Conservation (phyloP, 2,797 vertebrate genomes). For the Carduelis carduelis region DNA sequence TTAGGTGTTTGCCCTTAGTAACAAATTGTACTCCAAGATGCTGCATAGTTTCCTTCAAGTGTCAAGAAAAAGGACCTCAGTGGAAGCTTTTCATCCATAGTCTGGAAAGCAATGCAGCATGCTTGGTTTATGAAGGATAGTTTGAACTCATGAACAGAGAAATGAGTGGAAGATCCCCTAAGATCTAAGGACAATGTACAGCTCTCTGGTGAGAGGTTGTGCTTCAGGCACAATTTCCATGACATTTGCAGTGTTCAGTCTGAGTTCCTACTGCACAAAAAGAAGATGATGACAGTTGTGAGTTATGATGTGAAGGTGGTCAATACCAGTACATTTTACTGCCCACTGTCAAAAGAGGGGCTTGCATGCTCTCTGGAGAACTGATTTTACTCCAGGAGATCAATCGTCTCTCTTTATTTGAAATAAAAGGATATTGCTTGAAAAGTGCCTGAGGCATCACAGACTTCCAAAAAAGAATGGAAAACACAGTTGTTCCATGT, state of each 20-base stretch:
- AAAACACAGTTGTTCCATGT: neutral
- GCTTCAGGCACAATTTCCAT: conserved; percentile 9
- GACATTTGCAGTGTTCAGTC: neutral
- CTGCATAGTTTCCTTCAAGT: neutral
- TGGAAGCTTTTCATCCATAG: neutral
- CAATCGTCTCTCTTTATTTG: neutral
- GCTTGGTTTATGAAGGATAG: neutral
- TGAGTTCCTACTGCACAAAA: neutral
- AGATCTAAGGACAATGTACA: neutral
- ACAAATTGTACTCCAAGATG: neutral
- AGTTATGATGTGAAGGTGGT: neutral
- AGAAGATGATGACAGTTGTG: neutral
- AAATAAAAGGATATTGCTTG: neutral
- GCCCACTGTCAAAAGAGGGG: neutral
- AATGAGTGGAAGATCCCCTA: neutral
- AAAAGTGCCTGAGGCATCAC: neutral
- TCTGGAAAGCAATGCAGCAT: neutral
- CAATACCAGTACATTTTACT: neutral
- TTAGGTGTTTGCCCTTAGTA: neutral
- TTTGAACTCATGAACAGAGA: neutral
- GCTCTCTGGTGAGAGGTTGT: neutral
- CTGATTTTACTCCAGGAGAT: neutral
- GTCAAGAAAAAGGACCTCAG: neutral
- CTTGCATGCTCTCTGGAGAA: neutral
- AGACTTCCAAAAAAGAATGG: neutral